Evolutionary conservation across 2,888 invertebrate genomes (phyloP), one percentile per base, ranked within the genome.

Genomic region (Stenoptilia bipunctidactyla): DNA sequence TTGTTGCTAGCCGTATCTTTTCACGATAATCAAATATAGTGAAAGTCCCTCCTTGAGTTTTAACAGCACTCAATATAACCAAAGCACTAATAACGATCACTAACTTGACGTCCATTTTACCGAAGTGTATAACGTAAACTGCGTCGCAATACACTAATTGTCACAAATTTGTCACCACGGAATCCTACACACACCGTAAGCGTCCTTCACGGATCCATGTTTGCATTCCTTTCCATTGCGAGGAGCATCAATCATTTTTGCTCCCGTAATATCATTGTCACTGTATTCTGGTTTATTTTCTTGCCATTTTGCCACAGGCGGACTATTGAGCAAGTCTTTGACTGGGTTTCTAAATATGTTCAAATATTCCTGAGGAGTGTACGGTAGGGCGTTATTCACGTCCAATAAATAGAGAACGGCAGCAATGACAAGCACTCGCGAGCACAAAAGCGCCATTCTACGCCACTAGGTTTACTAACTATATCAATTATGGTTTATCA

Each of bases 271-370:
- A 20, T 3, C 8, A 20, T 3, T 5, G 20, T 20, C 8, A 20
- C 8, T 8, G n/a, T n/a, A n/a, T n/a, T n/a, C n/a, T n/a, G n/a
- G n/a, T 20, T 8, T 8, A 20, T 20, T 8, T 20, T 8, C 20
- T 8, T 3, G 20, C 4, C 4, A 5, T 20, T 20, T 20, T 8
- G 20, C 3, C 8, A 8, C 4, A 3, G 20, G 20, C 8, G 8
- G 3, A 20, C 20, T 55, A 39, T 51, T 55, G 43, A 60, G 45
- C 13, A 80, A 55, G 46, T 77, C 76, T 44, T 61, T 60, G 2
- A 79, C 47, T 3, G 82, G 82, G 54, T 79, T 76, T 1, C 68
- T 64, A 40, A 79, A 80, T 43, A 75, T 56, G 33, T 66, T 62
- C 1, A 67, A 48, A 75, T 52, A 25, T 67, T 67, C 42, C 63